Evolutionary conservation across 2,888 invertebrate genomes (phyloP).

Genomic region (Cerastis rubricosa): DNA sequence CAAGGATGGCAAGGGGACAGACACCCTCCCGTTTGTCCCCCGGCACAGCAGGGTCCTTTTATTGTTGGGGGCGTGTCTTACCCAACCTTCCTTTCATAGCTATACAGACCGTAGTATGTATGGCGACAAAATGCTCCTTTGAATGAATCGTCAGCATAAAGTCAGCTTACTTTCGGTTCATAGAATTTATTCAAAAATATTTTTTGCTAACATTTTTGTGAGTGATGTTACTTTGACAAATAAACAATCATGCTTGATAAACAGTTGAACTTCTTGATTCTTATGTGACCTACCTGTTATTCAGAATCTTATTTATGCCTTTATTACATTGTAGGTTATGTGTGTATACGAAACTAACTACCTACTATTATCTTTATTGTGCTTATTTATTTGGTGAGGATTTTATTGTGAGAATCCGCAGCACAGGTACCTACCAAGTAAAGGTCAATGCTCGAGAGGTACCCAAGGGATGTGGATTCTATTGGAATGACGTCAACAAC

Average conservation of each 20-base stretch:
- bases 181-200: background rate
- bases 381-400: conserved; percentile 11
- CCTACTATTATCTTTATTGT: background rate
- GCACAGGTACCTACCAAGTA: conserved; percentile 57
- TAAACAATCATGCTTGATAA: background rate
- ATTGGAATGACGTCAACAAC: conserved; percentile 91
- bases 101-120: conserved; percentile 29
- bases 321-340: background rate
- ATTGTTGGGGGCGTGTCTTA: conserved; percentile 71
- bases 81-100: conserved; percentile 36
- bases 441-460: conserved; percentile 82
- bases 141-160: conserved; percentile 17
- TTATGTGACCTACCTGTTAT: background rate
- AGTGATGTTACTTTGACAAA: conserved; percentile 46
- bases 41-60: conserved; percentile 69
- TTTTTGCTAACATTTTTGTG: conserved; percentile 43
- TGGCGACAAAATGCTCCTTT: background rate
- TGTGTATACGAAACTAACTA: background rate
- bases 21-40: conserved; percentile 74
- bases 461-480: conserved; percentile 88
- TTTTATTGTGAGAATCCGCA: conserved; percentile 22
- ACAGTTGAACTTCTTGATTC: conserved; percentile 9
- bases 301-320: background rate
- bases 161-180: background rate
- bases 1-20: conserved; percentile 75